Base-by-base conservation (phyloP, 1,140 invertebrate species). In the Capitella teleta region DNA sequence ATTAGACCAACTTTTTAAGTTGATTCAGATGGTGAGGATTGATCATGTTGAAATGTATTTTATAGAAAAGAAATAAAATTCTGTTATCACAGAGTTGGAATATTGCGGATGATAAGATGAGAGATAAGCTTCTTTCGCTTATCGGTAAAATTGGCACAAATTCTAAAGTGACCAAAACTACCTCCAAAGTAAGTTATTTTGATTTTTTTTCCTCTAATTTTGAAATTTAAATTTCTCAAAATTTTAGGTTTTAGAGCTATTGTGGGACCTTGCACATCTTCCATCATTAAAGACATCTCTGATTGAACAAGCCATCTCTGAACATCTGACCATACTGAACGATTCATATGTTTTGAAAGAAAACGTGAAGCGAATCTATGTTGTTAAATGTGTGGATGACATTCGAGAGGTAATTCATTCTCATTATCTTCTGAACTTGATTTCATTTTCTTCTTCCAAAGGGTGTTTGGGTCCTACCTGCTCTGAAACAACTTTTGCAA, bases 101-200 rank as follows among this genome's bases (percentile, higher is more conserved):
- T 42, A 63, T 66, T 47, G 72, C 70, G 28, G 70, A 68, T 56
- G 72, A 74, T 49, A 62, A 66, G 49, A 68, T 72, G 48, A 59
- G 67, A 55, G 75, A 77, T 51, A 74, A 74, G 49, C 61, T 78
- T 10, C 57, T 78, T 4, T 63, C 62, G 44, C 63, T 78, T 28
- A 72, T 77, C 47, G 75, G 76, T 14, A 70, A 72, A 53, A 76
- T 78, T 47, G 77, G 77, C 12, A 69, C 71, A 49, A 76, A 78
- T 61, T 68, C 73, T 0, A 64, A 61, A 45, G 62, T 61, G 37
- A 47, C 59, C 3, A 66, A 65, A 47, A 68, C 62, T 42, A 64
- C 66, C 18, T 62, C 58, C 18, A 59, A 62, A 56, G 68, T 68
- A 56, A 57, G 56, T 53, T 12, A 14, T 14, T 41, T 49, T 23